Evolutionary conservation across 1,140 invertebrate species (phyloP).

Genomic region (Euschistus heros): DNA sequence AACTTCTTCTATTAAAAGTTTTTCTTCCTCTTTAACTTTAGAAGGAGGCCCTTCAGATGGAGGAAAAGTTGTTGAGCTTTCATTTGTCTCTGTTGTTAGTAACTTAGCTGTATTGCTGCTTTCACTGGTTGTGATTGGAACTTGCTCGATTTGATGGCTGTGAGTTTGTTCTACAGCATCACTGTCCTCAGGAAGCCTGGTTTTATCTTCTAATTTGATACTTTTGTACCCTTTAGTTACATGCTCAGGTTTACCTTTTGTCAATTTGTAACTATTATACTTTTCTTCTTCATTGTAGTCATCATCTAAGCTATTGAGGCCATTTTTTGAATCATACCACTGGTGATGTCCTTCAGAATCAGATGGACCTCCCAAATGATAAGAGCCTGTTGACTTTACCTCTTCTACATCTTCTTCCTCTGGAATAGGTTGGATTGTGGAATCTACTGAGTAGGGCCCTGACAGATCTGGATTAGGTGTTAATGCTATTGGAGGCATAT

Average conservation of each 20-base stretch:
- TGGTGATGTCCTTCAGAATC: not conserved
- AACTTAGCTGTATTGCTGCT: not conserved
- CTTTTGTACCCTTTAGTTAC: not conserved
- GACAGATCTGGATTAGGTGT: constrained; percentile 10
- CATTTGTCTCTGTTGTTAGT: not conserved
- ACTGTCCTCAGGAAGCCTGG: not conserved
- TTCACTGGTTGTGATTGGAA: not conserved
- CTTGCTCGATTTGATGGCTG: not conserved
- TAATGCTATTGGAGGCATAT: constrained; percentile 13
- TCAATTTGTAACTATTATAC: not conserved
- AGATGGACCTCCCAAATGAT: not conserved
- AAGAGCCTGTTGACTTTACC: not conserved
- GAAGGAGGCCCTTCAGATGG: not conserved
- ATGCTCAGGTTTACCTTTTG: not conserved
- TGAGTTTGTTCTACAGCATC: constrained; percentile 10
- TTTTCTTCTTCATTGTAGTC: constrained; percentile 13
- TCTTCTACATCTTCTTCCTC: not conserved
- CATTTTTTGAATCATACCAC: constrained; percentile 16
- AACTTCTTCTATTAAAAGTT: not conserved
- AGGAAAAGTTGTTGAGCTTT: not conserved
- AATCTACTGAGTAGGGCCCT: constrained; percentile 18
- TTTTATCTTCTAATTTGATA: constrained; percentile 3
- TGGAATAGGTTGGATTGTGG: not conserved
- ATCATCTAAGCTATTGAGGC: constrained; percentile 8
- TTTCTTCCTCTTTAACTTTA: not conserved